Evolutionary conservation across 1,140 invertebrate genomes (phyloP).

Genomic region (Brachionus koreanus): DNA sequence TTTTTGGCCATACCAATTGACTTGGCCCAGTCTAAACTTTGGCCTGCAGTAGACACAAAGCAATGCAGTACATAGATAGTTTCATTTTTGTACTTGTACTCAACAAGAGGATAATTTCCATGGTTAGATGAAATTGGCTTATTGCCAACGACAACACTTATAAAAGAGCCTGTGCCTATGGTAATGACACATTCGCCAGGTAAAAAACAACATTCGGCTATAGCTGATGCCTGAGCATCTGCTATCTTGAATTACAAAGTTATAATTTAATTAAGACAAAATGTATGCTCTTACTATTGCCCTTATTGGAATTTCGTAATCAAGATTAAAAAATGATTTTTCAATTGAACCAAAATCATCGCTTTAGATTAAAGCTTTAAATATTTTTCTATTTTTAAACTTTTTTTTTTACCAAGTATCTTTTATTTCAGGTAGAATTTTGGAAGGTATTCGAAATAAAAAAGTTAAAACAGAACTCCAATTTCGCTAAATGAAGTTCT

Average conservation of each 20-base stretch:
- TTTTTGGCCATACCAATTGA: neutral
- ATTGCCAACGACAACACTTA: slow-evolving; percentile 11
- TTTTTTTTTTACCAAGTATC: slow-evolving; percentile 6
- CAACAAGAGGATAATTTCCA: neutral
- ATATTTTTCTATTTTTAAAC: neutral
- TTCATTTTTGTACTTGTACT: neutral
- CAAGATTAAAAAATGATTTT: neutral
- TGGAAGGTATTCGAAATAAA: neutral
- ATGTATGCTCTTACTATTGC: neutral
- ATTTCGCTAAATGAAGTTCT: neutral
- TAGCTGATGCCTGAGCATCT: neutral
- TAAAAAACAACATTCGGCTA: slow-evolving; percentile 1
- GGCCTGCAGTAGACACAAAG: neutral
- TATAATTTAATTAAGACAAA: neutral
- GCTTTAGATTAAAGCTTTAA: neutral
- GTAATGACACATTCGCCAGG: slow-evolving; percentile 25
- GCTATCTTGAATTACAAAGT: neutral
- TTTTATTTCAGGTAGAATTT: slow-evolving; percentile 5
- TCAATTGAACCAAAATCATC: neutral
- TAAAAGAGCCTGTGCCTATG: slow-evolving; percentile 1
- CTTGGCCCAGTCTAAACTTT: slow-evolving; percentile 4
- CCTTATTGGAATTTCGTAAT: neutral
- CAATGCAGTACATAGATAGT: neutral
- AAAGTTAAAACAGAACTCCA: neutral
- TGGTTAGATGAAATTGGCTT: neutral